phyloP scores from a whole-genome alignment of 2,888 invertebrate species.

The Ormia ochracea region DNA sequence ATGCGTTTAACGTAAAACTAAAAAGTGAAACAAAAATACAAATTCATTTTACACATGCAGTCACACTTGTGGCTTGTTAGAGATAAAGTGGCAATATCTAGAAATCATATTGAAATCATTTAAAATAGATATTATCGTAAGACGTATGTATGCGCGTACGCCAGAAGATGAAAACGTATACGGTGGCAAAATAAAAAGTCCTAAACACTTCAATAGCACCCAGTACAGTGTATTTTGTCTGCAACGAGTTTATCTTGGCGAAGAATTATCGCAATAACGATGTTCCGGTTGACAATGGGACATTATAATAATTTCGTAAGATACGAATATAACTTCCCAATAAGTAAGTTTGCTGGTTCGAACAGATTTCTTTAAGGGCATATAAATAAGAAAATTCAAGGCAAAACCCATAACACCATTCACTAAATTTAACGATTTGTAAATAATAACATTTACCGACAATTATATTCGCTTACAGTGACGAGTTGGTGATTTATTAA shows the following conservation, averaged over 20 bases:
- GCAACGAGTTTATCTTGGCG: neutral
- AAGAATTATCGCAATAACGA: neutral
- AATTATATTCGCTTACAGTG: too few relatives aligned
- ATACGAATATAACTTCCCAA: too few relatives aligned
- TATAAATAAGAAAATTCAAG: too few relatives aligned
- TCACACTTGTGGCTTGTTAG: constrained; percentile 9
- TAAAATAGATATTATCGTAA: constrained; percentile 46
- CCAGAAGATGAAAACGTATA: neutral
- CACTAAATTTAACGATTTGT: too few relatives aligned
- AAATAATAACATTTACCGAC: too few relatives aligned
- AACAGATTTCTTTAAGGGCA: too few relatives aligned
- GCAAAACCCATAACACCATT: too few relatives aligned
- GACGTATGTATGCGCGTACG: constrained; percentile 7
- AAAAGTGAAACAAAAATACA: neutral
- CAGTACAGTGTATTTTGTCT: neutral
- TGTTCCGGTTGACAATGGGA: neutral
- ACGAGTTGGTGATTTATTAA: too few relatives aligned
- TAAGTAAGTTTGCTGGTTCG: too few relatives aligned
- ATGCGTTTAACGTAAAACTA: constrained; percentile 39
- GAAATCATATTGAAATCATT: constrained; percentile 51
- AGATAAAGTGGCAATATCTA: neutral
- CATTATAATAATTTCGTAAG: too few relatives aligned
- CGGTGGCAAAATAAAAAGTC: constrained; percentile 10
- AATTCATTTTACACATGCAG: neutral
- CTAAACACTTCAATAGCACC: constrained; percentile 54